Base-by-base conservation (phyloP, 1,140 invertebrate species). In the Papilio aristodemus region DNA sequence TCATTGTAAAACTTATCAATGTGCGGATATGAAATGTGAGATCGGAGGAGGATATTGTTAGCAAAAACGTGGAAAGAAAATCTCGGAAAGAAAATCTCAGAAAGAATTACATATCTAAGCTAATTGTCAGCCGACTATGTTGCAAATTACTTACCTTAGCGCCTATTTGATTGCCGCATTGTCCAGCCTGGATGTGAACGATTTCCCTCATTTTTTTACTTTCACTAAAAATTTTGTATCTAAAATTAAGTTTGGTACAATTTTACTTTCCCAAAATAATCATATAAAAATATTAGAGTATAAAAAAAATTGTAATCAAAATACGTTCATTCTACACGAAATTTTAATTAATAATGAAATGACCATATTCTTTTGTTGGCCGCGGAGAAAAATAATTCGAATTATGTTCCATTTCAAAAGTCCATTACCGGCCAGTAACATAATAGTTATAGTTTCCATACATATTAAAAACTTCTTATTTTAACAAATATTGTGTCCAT, bases 151-250 rank as follows among this genome's bases (percentile, higher is more conserved):
- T 72, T 73, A 91, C 89, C 81, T 91, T 91, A 72, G 83, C 85
- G 46, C 89, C 89, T 13, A 91, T 90, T 70, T 90, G 87, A 67
- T 91, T 91, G 11, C 89, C 87, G 69, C 89, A 91, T 67, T 85
- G 79, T 63, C 89, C 87, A 67, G 84, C 82, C 79, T 91, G 89
- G 63, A 91, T 71, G 71, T 79, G 85, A 70, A 90, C 86, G 64
- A 91, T 91, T 71, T 91, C 89, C 78, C 89, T 84, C 89, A 91
- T 91, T 81, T 90, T 87, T 84, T 68, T 54, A 66, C 25, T 32
- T 66, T 46, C 27, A 66, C 63, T 46, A 50, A 37, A 46, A 66
- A 66, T 66, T 66, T 66, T 66, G 63, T 14, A 50, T 27, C 63
- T 66, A 66, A 66, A 50, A 66, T 46, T 66, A 32, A 50, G 62